Evolutionary conservation across 2,113 vertebrate genomes (phyloP).

Genomic region (Dicentrarchus labrax): DNA sequence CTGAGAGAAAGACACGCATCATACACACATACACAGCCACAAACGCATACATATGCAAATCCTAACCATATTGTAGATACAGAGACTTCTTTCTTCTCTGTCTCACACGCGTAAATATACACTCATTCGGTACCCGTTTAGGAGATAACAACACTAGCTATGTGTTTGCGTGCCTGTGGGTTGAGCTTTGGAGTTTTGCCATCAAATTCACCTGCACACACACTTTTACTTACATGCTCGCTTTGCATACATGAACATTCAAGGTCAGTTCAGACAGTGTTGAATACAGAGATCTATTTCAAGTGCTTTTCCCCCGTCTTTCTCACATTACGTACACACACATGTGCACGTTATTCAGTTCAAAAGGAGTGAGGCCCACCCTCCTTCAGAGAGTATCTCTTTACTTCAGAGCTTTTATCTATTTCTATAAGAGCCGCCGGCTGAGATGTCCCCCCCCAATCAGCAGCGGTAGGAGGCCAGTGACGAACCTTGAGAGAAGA

Average conservation of each 20-base stretch:
- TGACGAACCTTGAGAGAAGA: neutral
- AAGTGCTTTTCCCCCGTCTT: neutral
- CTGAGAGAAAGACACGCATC: conserved; percentile 9
- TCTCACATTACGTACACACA: conserved; percentile 31
- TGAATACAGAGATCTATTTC: conserved; percentile 12
- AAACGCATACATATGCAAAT: conserved; percentile 34
- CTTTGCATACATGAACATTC: neutral
- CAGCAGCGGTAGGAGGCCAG: neutral
- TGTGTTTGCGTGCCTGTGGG: neutral
- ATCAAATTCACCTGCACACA: conserved; percentile 4
- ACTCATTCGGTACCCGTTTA: neutral
- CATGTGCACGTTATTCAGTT: conserved; percentile 5
- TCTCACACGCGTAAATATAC: conserved; percentile 10
- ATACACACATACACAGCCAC: neutral
- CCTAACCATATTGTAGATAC: neutral
- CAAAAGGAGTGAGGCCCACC: conserved; percentile 22
- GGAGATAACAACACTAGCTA: neutral
- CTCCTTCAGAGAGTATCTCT: conserved; percentile 36
- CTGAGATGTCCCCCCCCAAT: conserved; percentile 16
- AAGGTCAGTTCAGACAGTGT: conserved; percentile 23
- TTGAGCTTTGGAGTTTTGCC: neutral
- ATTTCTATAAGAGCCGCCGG: neutral
- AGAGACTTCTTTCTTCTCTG: neutral
- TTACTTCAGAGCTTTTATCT: conserved; percentile 58
- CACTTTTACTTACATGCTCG: neutral